Evolutionary conservation across 2,797 vertebrate genomes (phyloP).

Genomic region (Coreius guichenoti): DNA sequence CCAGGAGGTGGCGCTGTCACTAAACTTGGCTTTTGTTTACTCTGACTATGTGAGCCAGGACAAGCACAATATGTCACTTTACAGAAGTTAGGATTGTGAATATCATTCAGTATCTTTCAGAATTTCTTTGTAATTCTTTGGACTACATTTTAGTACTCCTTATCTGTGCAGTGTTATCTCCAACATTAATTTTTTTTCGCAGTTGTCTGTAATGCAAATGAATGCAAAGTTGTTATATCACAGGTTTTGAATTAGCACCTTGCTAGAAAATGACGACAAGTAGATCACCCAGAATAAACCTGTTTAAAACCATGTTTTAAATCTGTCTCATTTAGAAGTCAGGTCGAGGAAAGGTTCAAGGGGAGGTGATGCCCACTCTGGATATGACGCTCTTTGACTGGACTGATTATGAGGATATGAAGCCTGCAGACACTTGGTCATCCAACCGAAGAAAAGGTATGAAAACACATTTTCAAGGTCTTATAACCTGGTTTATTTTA

Average conservation of each 20-base stretch:
- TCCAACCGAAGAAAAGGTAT: constrained; percentile 89
- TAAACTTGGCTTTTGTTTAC: neutral
- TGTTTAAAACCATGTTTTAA: neutral
- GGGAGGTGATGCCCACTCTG: constrained; percentile 93
- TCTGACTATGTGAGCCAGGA: neutral
- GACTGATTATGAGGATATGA: constrained; percentile 98
- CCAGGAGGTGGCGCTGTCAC: neutral
- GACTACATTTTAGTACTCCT: neutral
- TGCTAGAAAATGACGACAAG: neutral
- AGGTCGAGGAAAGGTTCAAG: constrained; percentile 77
- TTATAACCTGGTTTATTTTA: too few species aligned
- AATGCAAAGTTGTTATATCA: neutral
- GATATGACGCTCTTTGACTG: constrained; percentile 98
- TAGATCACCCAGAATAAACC: neutral
- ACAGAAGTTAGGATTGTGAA: neutral
- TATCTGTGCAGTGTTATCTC: neutral
- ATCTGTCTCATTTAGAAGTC: constrained; percentile 66
- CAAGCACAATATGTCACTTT: neutral
- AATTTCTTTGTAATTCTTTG: neutral
- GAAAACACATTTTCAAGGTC: neutral
- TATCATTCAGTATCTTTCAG: neutral
- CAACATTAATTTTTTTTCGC: neutral
- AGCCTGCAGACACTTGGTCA: constrained; percentile 88
- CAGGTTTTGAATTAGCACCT: constrained; percentile 16
- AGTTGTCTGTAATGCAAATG: neutral